Conservation (phyloP, 2,888 invertebrate species). For the Caenorhabditis sp. region DNA sequence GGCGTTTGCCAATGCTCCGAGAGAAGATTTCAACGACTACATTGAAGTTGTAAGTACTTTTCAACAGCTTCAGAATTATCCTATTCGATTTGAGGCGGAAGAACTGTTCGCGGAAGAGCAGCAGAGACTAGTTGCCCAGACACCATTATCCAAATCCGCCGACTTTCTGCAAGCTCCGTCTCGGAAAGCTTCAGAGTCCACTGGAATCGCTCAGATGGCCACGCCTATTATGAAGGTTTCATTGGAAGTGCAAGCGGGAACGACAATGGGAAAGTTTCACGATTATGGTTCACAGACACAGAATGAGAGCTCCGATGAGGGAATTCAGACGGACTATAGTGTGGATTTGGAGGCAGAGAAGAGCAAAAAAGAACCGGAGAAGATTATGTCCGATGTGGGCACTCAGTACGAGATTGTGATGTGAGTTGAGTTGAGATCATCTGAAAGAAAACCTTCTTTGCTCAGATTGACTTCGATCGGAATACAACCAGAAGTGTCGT, state of each 20-base stretch:
- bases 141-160: conserved; percentile 36
- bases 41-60: conserved; percentile 61
- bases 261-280: conserved; percentile 40
- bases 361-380: conserved; percentile 6
- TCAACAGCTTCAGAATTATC: not conserved
- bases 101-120: conserved; percentile 42
- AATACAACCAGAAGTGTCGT: conserved; percentile 75
- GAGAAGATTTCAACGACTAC: conserved; percentile 66
- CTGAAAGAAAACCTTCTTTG: not conserved
- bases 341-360: conserved; percentile 24
- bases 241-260: conserved; percentile 40
- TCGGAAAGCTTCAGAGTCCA: conserved; percentile 20
- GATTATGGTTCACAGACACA: conserved; percentile 51
- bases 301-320: conserved; percentile 56
- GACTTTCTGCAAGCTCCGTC: conserved; percentile 37
- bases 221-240: conserved; percentile 4
- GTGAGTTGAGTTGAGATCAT: not conserved
- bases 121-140: conserved; percentile 18
- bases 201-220: conserved; percentile 7
- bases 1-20: conserved; percentile 64
- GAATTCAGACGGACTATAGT: conserved; percentile 59
- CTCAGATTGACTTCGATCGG: conserved; percentile 61
- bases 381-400: conserved; percentile 21
- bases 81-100: conserved; percentile 23
- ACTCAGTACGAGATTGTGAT: conserved; percentile 38